Evolutionary conservation across 2,797 vertebrate species (phyloP), one percentile per base, ranked within the genome.

Genomic region (Macroramphosus scolopax): DNA sequence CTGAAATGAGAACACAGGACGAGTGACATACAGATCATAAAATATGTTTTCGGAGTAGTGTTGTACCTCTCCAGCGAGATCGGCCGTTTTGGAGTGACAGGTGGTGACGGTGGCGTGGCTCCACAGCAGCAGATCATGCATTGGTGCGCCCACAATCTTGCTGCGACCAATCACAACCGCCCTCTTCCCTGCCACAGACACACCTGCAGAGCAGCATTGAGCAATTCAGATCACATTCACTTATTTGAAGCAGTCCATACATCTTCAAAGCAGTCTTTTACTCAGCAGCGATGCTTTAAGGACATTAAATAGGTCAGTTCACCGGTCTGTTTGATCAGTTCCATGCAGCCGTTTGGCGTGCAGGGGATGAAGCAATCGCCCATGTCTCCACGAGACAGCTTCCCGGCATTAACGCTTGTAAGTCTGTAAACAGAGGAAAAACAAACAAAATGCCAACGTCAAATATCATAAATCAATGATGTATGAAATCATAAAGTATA

Each of bases 281-380:
- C n/a, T n/a, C n/a, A 3, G 9, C 4, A 31, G n/a, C 3, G n/a
- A 6, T 18, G 13, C 32, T 42, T 16, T 18, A 3, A 6, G 8
- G 3, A 17, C 17, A 17, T 43, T 11, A 1, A 11, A 12, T 6
- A 16, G 33, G 14, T 20, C 7, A 1, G 18, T 62, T 52, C 51
- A 98, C 97, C 97, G 36, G 95, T 95, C 70, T 93, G 88, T 72
- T 77, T 91, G 88, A 99, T 98, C 41, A 99, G 90, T 73, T 97
- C 93, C 93, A 99, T 90, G 87, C 97, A 99, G 75, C 96, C 96
- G 68, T 95, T 98, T 3, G 96, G 95, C 0, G 97, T 98, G 83
- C 97, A 98, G 1, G 97, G 96, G 70, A 98, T 92, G 84, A 98
- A 97, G 77, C 96, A 98, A 78, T 94, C 89, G 1, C 82, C 86